Percentiles rank a stretch among this genome's conserved stretches.
These are phyloP conservation scores for Sebastes oblongus DNA, from an alignment of 2,797 vertebrate genomes.

Conservation along the genomic window DNA sequence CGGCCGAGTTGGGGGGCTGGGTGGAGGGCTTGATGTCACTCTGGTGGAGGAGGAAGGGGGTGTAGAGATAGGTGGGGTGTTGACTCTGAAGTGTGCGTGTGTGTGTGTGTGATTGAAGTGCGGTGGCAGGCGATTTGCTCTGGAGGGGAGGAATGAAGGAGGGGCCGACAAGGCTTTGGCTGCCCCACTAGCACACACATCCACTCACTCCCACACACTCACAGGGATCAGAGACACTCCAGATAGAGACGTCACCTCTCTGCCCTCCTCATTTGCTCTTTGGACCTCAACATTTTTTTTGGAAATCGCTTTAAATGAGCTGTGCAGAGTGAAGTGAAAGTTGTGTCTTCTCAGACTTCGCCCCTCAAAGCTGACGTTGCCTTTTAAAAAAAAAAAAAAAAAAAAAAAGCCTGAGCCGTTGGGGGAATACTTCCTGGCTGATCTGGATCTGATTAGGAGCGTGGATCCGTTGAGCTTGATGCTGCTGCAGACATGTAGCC, in stretches of 20 bases:
- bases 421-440: conserved; percentile 26
- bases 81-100: conserved; percentile 48
- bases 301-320: conserved; percentile 3
- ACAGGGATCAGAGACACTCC: conserved; percentile 53
- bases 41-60: conserved; percentile 56
- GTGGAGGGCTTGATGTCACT: conserved; percentile 46
- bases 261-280: conserved; percentile 29
- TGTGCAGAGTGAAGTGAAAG: not conserved
- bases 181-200: conserved; percentile 43
- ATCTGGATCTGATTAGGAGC: conserved; percentile 64
- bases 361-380: conserved; percentile 6
- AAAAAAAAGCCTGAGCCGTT: not conserved
- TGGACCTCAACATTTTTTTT: conserved; percentile 28
- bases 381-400: conserved; percentile 15
- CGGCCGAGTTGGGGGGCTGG: conserved; percentile 14
- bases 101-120: conserved; percentile 62
- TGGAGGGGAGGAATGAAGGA: conserved; percentile 67
- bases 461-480: conserved; percentile 31
- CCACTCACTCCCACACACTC: conserved; percentile 44
- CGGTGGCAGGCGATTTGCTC: conserved; percentile 60
- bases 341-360: not conserved
- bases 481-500: conserved; percentile 46
- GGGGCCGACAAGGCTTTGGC: conserved; percentile 57
- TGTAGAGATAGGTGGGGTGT: conserved; percentile 45
- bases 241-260: conserved; percentile 60